Percentiles rank a stretch among this genome's conserved stretches.
Evolutionary conservation across 2,888 invertebrate genomes (phyloP).

Genomic region (Ichneumoninae sp.): DNA sequence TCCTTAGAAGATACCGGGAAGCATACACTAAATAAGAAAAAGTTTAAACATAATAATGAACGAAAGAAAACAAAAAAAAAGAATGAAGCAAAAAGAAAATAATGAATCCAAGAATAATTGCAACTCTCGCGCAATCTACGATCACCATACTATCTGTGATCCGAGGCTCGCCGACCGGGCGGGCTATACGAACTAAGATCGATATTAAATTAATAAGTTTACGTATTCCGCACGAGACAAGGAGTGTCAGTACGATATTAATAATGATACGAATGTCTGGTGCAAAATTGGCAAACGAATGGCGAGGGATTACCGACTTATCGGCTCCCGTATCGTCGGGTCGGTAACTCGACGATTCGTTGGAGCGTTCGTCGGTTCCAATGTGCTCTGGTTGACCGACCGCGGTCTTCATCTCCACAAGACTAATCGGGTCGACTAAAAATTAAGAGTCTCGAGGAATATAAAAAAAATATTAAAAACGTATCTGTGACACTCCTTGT

Average conservation of each 20-base stretch:
- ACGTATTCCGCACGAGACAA: constrained; percentile 71
- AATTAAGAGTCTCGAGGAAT: constrained; percentile 3
- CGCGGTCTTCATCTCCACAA: not conserved
- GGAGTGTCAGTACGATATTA: constrained; percentile 50
- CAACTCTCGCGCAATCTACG: constrained; percentile 80
- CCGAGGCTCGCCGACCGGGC: constrained; percentile 79
- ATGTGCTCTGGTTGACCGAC: constrained; percentile 35
- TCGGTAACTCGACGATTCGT: constrained; percentile 6
- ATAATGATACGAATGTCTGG: not conserved
- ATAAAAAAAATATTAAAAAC: constrained; percentile 10
- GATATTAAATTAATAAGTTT: constrained; percentile 80
- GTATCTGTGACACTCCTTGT: constrained; percentile 62
- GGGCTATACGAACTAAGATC: constrained; percentile 83
- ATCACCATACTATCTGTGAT: constrained; percentile 84
- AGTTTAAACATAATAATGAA: constrained; percentile 62
- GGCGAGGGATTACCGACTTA: constrained; percentile 9
- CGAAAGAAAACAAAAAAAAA: constrained; percentile 43
- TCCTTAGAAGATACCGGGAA: constrained; percentile 80
- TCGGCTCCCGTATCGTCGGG: not conserved
- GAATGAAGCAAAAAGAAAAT: constrained; percentile 57
- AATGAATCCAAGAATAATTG: constrained; percentile 65
- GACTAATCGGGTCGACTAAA: not conserved
- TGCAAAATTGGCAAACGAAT: constrained; percentile 20
- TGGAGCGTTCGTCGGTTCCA: constrained; percentile 2
- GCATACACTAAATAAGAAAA: constrained; percentile 71